Base-by-base conservation (phyloP, 1,140 invertebrate genomes). In the Ylistrum balloti region DNA sequence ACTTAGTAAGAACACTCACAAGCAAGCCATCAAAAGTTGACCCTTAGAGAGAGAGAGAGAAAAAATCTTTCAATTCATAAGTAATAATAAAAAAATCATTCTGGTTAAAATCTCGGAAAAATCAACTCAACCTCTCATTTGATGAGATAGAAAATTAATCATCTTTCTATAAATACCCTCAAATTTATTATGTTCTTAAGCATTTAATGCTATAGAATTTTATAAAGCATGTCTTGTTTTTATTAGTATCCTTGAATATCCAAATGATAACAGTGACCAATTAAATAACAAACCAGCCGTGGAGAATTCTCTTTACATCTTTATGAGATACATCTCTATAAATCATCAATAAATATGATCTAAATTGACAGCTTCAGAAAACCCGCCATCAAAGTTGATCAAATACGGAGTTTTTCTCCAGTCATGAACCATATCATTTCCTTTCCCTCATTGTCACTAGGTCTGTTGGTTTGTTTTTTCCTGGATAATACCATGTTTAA, bases 101-200 rank as follows among this genome's bases (percentile, higher is more conserved):
- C 56, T 74, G 9, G 5, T 74, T 74, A 74, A 74, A 74, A 74
- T 28, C 56, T 74, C 41, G 20, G 41, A 5, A 74, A 74, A 28
- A 28, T 74, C 56, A 74, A 74, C 17, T 74, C 56, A 74, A 74
- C 56, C 56, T 74, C 56, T 74, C 56, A 74, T 74, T 74, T 74
- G 56, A 74, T 74, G 56, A 74, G 56, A 74, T 74, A 74, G n/a
- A 28, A 74, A n/a, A 74, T 74, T 28, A 74, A 74, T 74, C 56
- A 28, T 74, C 56, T 74, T 74, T n/a, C 22, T 74, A 74, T 74
- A 74, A 74, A 74, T 74, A 74, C 56, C 56, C n/a, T 5, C 9
- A 28, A 5, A 28, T 74, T n/a, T 74, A 74, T 74, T 74, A 74
- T 74, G 56, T 5, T n/a, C 17, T 0, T 74, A 28, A 74, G 56